Evolutionary conservation across 2,113 vertebrate species (phyloP).

Genomic region (Ahaetulla prasina): DNA sequence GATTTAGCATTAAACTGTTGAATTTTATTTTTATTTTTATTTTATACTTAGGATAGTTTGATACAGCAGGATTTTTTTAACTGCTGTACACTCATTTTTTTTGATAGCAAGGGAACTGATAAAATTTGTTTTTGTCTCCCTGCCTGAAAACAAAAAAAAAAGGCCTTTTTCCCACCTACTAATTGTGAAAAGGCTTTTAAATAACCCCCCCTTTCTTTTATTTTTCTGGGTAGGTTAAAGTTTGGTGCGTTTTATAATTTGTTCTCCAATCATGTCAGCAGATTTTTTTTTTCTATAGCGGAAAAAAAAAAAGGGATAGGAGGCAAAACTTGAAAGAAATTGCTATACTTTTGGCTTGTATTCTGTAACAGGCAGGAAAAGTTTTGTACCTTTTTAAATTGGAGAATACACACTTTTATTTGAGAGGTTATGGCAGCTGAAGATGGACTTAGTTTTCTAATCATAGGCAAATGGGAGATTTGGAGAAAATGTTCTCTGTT

Average conservation of each 20-base stretch:
- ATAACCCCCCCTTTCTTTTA: conserved; percentile 33
- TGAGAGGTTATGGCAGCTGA: conserved; percentile 75
- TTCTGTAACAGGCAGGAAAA: conserved; percentile 74
- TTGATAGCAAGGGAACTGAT: conserved; percentile 73
- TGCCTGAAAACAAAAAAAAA: conserved; percentile 64
- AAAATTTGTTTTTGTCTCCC: conserved; percentile 68
- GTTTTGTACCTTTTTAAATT: conserved; percentile 75
- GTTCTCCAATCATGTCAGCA: conserved; percentile 77
- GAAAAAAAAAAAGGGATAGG: conserved; percentile 70
- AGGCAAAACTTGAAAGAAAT: conserved; percentile 91
- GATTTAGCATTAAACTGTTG: conserved; percentile 94
- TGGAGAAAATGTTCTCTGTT: conserved; percentile 70
- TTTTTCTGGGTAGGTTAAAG: conserved; percentile 76
- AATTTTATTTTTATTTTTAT: conserved; percentile 76
- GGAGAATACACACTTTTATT: conserved; percentile 68
- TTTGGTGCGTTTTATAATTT: conserved; percentile 78
- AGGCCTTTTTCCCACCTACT: conserved; percentile 67
- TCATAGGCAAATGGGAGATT: conserved; percentile 67
- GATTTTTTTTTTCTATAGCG: conserved; percentile 69
- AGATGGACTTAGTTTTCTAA: conserved; percentile 70
- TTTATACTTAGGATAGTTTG: conserved; percentile 78
- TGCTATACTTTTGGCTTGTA: conserved; percentile 81
- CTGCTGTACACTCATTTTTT: conserved; percentile 80
- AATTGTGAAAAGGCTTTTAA: conserved; percentile 75
- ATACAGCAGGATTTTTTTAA: conserved; percentile 70